Base-by-base conservation (phyloP, 2,888 invertebrate genomes). In the Plutella xylostella region DNA sequence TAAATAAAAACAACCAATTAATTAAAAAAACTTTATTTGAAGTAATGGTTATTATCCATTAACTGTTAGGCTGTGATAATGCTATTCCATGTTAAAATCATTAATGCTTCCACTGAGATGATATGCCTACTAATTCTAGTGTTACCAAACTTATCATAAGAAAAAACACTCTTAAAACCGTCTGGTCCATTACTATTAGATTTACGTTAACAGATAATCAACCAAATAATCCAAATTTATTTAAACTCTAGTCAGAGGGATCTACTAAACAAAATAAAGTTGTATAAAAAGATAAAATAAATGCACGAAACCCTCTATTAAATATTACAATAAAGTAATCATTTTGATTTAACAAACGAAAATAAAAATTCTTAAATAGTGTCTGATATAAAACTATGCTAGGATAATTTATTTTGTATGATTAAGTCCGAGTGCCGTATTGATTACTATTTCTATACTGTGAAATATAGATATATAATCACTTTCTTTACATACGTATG, bases 401-500 rank as follows among this genome's bases (percentile, higher is more conserved):
- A 65, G 53, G 58, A 65, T 68, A 68, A 65, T 68, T 68, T 67
- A 62, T 54, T n/a, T 63, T 68, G 68, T 68, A 69, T 71, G 65
- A 72, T 64, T 72, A 72, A 75, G 67, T 67, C 66, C 55, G 63
- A 74, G 83, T 82, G 83, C 79, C 78, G 58, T 55, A 77, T n/a
- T 80, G 83, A 83, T 83, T 83, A 82, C 66, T 83, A 83, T 83
- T 75, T 82, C 83, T 83, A 83, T 83, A 83, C 83, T 59, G 82
- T 71, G 72, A 73, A 72, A 79, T 83, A 83, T 83, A 83, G 83
- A 83, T 64, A 77, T 83, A 80, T 82, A 83, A 83, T 83, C 83
- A 83, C 61, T 65, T 41, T 59, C 57, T 59, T 60, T n/a, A 55
- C n/a, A n/a, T 60, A 60, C 59, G 60, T 63, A 61, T 66, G 65